These are phyloP conservation scores for Oegoconia quadripuncta DNA, from an alignment of 2,888 invertebrate species.

Conservation along the genomic window DNA sequence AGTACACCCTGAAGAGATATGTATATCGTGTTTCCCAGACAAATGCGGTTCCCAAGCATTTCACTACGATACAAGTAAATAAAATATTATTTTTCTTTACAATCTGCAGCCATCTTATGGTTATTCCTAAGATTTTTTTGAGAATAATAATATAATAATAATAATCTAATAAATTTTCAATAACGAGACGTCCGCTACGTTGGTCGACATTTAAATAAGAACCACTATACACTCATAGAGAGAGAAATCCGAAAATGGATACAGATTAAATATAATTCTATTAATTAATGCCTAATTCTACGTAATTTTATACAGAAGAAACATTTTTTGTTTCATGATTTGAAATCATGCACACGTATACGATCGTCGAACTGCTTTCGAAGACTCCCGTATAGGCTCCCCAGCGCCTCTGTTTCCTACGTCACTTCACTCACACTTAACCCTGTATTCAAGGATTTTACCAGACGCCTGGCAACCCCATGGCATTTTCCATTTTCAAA, in stretches of 20 bases:
- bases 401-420: conserved; percentile 45
- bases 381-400: conserved; percentile 61
- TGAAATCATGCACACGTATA: conserved; percentile 76
- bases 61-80: conserved; percentile 68
- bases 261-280: conserved; percentile 77
- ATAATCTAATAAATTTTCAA: conserved; percentile 77
- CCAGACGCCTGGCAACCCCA: conserved; percentile 24
- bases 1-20: conserved; percentile 68
- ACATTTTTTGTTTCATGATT: conserved; percentile 67
- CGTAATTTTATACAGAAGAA: conserved; percentile 73
- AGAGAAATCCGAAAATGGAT: conserved; percentile 78
- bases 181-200: conserved; percentile 77
- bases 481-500: conserved; percentile 37
- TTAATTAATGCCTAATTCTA: conserved; percentile 73
- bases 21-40: conserved; percentile 45
- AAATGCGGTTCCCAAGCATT: conserved; percentile 64
- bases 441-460: conserved; percentile 60
- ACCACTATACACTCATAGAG: conserved; percentile 79
- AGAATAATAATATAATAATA: conserved; percentile 57
- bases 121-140: conserved; percentile 70
- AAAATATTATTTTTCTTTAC: conserved; percentile 70
- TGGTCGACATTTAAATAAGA: conserved; percentile 78
- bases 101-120: conserved; percentile 78
- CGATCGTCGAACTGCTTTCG: conserved; percentile 73
- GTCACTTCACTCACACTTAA: conserved; percentile 45